These are phyloP conservation scores for Zophobas atratus DNA, from an alignment of 1,140 invertebrate species.

Conservation along the genomic window DNA sequence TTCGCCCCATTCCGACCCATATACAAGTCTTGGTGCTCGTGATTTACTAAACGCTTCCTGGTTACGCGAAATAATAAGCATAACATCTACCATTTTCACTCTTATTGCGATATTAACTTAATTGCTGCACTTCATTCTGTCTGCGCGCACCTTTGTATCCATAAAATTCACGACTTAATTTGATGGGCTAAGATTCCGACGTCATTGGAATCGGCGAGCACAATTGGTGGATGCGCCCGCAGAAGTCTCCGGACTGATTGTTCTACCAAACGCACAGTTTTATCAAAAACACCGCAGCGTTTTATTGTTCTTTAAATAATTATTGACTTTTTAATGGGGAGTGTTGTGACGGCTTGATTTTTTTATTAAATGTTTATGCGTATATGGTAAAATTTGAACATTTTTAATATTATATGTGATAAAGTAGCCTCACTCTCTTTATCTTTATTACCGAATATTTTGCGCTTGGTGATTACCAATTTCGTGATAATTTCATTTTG, in stretches of 20 bases:
- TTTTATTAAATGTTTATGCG: no score
- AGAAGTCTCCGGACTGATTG: no score
- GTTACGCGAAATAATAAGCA: constrained; percentile 43
- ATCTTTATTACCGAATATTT: constrained; percentile 16
- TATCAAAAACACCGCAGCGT: no score
- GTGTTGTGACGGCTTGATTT: no score
- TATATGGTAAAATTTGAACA: no score
- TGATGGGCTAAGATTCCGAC: not conserved
- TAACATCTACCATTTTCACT: constrained; percentile 45
- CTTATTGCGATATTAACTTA: constrained; percentile 44
- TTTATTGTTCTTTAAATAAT: no score
- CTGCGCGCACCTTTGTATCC: constrained; percentile 24
- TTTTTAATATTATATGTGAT: no score
- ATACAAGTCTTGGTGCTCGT: constrained; percentile 44
- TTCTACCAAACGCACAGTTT: no score
- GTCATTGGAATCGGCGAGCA: not conserved
- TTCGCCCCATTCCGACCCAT: constrained; percentile 38
- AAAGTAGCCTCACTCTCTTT: not conserved
- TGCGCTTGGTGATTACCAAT: constrained; percentile 44
- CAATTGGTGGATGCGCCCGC: not conserved
- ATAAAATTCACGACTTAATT: constrained; percentile 33
- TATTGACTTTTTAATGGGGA: no score
- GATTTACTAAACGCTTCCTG: constrained; percentile 48
- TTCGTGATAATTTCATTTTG: constrained; percentile 50
- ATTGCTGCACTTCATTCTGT: constrained; percentile 45